Base-by-base conservation (phyloP, 2,113 vertebrate species). In the Erpornis zantholeuca region DNA sequence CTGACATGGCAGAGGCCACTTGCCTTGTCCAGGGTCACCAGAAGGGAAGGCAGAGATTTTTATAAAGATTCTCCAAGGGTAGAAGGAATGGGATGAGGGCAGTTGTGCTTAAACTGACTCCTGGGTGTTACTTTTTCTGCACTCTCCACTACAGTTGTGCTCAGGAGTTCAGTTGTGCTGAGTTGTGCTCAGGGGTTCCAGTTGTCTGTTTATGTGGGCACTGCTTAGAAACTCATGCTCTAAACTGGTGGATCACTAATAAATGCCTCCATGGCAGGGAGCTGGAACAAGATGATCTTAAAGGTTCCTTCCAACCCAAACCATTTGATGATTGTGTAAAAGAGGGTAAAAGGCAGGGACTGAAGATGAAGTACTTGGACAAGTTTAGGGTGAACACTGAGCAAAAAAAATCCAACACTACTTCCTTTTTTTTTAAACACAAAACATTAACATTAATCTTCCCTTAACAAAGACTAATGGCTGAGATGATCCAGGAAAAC, bases 1-100 rank as follows among this genome's bases (percentile, higher is more conserved):
- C 36, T 79, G 7, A 8, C 0, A 1, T 71, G 47, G 28, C 50
- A 53, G 52, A 45, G 19, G 4, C 4, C 1, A 0, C 16, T 59
- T 42, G 25, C 17, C 0, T 0, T 59, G 36, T 52, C 36, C 10
- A 27, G 73, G 42, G 7, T 59, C 28, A 38, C 15, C 42, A 56
- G 49, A 35, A 56, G 21, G 57, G 44, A 42, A 68, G 57, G 6
- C 16, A 52, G 59, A 49, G 28, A 4, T 36, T 29, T 85, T 63
- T 19, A 20, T 45, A 10, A 47, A 45, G n/a, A 15, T 50, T 70
- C 44, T 54, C 3, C 27, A 47, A 54, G 38, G 11, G 5, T 20
- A 21, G 38, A 36, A 77, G 68, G 15, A 35, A 8, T n/a, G 38
- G 45, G 31, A 10, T 82, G 56, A 8, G 53, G 33, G 19, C 47